phyloP scores from a whole-genome alignment of 2,888 invertebrate species.

The Prosapia bicincta region DNA sequence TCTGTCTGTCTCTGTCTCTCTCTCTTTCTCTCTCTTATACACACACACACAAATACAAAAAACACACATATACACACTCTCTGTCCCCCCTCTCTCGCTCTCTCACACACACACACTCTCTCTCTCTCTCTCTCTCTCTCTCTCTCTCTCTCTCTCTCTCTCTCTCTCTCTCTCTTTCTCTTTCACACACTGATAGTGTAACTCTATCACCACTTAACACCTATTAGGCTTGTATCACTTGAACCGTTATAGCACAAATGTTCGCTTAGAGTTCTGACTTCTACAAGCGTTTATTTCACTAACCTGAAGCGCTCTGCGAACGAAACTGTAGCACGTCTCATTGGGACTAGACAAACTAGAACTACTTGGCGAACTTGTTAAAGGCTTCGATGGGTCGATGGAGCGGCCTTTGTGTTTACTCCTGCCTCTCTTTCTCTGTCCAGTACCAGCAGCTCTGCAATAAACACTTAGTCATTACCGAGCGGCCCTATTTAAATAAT shows the following conservation, averaged over 20 bases:
- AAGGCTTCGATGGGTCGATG: conserved; percentile 58
- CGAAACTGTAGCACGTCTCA: conserved; percentile 92
- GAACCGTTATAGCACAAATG: not conserved
- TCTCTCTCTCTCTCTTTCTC: not conserved
- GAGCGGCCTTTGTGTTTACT: conserved; percentile 56
- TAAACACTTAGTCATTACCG: too few species aligned
- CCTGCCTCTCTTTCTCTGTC: conserved; percentile 51
- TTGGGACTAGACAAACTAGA: conserved; percentile 88
- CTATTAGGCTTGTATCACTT: not conserved
- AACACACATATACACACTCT: too few species aligned
- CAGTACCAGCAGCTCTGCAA: conserved; percentile 41
- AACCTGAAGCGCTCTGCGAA: conserved; percentile 77
- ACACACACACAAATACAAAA: too few species aligned
- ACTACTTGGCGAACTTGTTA: conserved; percentile 60
- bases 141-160: not conserved
- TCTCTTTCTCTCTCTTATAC: too few species aligned
- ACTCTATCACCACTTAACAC: too few species aligned
- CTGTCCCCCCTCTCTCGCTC: not conserved
- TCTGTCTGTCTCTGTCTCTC: too few species aligned
- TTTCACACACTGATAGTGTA: not conserved
- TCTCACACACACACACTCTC: too few species aligned
- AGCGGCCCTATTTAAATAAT: too few species aligned
- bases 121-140: not conserved
- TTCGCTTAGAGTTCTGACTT: too few species aligned
- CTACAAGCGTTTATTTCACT: conserved; percentile 13